phyloP scores from a whole-genome alignment of 2,797 vertebrate genomes.

The Danio jaintianensis region DNA sequence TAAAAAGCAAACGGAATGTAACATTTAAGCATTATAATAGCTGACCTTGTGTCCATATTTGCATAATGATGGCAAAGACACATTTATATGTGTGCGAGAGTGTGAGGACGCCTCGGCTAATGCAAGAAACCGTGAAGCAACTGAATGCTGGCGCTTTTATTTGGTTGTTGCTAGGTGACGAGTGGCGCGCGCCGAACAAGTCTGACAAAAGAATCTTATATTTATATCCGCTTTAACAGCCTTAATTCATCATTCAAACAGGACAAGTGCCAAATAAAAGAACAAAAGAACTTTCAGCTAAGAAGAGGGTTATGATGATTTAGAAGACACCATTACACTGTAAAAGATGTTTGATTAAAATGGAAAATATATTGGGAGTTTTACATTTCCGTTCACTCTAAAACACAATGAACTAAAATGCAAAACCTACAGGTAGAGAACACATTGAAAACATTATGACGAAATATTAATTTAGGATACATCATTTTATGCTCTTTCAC shows the following conservation, averaged over 20 bases:
- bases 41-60: slow-evolving; percentile 18
- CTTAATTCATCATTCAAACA: neutral
- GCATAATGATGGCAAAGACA: too few relatives aligned
- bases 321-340: too few relatives aligned
- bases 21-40: neutral
- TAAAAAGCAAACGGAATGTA: slow-evolving; percentile 26
- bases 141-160: slow-evolving; percentile 53
- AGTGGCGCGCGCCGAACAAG: slow-evolving; percentile 12
- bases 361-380: too few relatives aligned
- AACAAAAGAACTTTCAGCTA: neutral
- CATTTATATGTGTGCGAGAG: too few relatives aligned
- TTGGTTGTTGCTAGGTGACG: slow-evolving; percentile 63
- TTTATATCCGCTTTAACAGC: slow-evolving; percentile 5
- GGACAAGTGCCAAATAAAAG: neutral
- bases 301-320: too few relatives aligned
- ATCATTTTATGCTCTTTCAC: too few relatives aligned
- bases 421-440: too few relatives aligned
- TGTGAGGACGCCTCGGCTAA: neutral
- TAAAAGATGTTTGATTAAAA: too few relatives aligned
- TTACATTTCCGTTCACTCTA: too few relatives aligned
- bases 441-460: too few relatives aligned
- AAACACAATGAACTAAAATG: too few relatives aligned
- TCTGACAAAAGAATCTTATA: slow-evolving; percentile 31
- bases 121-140: slow-evolving; percentile 31
- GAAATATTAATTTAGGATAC: too few relatives aligned